Evolutionary conservation across 1,140 invertebrate genomes (phyloP).

Genomic region (Drosophila insularis): DNA sequence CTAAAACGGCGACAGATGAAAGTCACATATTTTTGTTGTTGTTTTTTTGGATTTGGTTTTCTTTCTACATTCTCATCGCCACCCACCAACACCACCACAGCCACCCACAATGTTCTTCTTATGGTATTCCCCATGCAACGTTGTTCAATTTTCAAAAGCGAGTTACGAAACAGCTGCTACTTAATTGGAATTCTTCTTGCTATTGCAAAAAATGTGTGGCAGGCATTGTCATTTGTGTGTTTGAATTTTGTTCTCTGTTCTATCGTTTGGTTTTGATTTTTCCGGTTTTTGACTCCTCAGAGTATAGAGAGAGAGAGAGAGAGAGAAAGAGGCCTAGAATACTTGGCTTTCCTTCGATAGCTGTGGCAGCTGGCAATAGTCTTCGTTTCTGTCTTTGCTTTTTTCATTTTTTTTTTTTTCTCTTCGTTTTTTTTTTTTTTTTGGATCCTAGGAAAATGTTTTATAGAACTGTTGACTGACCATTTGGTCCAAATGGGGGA

Average conservation of each 20-base stretch:
- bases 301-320: no score
- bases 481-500: not conserved
- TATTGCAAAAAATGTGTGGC: constrained; percentile 59
- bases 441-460: not conserved
- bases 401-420: not conserved
- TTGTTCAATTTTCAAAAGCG: constrained; percentile 60
- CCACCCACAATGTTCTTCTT: constrained; percentile 1
- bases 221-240: constrained; percentile 64
- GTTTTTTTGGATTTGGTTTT: not conserved
- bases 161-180: constrained; percentile 67
- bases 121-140: constrained; percentile 26
- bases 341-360: not conserved
- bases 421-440: not conserved
- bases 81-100: no score
- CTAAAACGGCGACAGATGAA: constrained; percentile 16
- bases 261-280: constrained; percentile 26
- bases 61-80: not conserved
- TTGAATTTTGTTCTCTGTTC: constrained; percentile 44
- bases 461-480: constrained; percentile 14
- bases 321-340: not conserved
- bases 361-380: constrained; percentile 9
- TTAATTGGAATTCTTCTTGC: constrained; percentile 68
- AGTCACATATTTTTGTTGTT: constrained; percentile 35
- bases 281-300: not conserved
- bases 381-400: no score